These are phyloP conservation scores for Seriola aureovittata DNA, from an alignment of 2,113 vertebrate species.

Conservation along the genomic window DNA sequence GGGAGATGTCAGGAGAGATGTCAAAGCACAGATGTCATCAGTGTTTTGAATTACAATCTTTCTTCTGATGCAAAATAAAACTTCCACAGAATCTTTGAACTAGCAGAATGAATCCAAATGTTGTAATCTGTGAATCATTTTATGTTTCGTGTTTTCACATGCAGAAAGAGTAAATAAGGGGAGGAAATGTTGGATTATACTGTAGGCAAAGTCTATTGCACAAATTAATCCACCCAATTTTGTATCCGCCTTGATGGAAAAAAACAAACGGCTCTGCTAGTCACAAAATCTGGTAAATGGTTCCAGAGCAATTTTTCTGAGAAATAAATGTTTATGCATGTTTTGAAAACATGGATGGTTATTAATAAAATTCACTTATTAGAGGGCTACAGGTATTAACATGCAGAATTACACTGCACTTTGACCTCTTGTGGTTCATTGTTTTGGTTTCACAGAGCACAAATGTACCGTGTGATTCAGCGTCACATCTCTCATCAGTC, in stretches of 20 bases:
- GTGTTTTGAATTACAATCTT: not conserved
- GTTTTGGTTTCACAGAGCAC: not conserved
- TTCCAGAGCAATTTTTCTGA: too few relatives aligned
- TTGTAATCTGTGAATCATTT: too few relatives aligned
- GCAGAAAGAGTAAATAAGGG: not conserved
- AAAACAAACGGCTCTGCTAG: not conserved
- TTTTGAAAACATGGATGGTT: not conserved
- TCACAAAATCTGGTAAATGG: too few relatives aligned
- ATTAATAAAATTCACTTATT: not conserved
- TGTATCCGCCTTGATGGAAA: not conserved
- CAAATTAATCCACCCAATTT: not conserved
- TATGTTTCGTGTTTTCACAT: not conserved
- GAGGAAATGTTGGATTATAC: not conserved
- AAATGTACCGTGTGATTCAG: not conserved
- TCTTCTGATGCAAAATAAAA: not conserved
- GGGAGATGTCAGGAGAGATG: too few relatives aligned
- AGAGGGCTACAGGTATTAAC: not conserved
- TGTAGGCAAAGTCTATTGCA: not conserved
- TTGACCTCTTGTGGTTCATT: not conserved
- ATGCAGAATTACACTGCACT: not conserved
- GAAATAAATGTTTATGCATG: not conserved
- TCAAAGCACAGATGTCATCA: not conserved
- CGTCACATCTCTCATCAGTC: slow-evolving; percentile 3
- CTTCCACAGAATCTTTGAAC: not conserved
- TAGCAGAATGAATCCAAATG: not conserved